A percentile compares a stretch with the other conserved stretches of the same genome.
These are phyloP conservation scores for Rhizoglyphus robini DNA, from an alignment of 1,140 invertebrate genomes.

Conservation along the genomic window DNA sequence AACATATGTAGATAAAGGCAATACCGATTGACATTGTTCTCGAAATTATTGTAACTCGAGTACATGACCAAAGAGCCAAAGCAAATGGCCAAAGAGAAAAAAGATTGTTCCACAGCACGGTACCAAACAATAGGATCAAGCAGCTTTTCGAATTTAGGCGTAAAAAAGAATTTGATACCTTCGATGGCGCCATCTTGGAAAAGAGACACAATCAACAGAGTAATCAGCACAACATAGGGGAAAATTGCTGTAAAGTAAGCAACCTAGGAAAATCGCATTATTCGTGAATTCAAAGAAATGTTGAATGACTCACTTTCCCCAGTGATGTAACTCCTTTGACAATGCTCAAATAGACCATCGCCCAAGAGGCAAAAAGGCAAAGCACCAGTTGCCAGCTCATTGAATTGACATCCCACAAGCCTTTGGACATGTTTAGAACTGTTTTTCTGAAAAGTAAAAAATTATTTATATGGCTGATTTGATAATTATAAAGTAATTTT, in stretches of 20 bases:
- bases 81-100: conserved; percentile 85
- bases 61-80: conserved; percentile 90
- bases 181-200: conserved; percentile 38
- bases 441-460: background rate
- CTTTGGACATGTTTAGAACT: conserved; percentile 16
- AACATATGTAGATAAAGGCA: conserved; percentile 8
- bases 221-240: conserved; percentile 42
- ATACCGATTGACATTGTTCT: conserved; percentile 86
- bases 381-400: conserved; percentile 34
- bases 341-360: conserved; percentile 35
- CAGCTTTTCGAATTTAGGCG: conserved; percentile 32
- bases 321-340: conserved; percentile 36
- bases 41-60: conserved; percentile 87
- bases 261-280: too few relatives aligned
- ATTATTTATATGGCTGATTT: background rate
- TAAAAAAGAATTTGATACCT: conserved; percentile 40
- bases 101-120: conserved; percentile 92
- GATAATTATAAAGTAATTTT: background rate
- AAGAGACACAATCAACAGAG: conserved; percentile 42
- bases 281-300: conserved; percentile 5
- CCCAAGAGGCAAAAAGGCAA: conserved; percentile 35
- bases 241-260: conserved; percentile 47
- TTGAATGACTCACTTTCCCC: conserved; percentile 31
- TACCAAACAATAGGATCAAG: conserved; percentile 28
- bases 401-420: conserved; percentile 19